phyloP scores from a whole-genome alignment of 2,888 invertebrate species.

The Hedychridium roseum region DNA sequence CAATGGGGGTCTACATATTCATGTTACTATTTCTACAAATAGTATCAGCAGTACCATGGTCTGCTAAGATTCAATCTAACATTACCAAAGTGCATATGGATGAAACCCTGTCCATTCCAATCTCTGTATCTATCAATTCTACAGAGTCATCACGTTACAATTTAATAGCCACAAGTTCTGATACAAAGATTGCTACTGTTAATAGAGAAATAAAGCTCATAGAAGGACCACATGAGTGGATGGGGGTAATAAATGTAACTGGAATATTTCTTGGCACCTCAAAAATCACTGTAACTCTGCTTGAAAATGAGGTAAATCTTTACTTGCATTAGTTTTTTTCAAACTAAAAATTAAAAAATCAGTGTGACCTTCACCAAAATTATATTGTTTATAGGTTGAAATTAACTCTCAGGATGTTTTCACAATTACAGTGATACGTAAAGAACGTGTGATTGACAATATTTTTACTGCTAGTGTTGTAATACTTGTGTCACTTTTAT shows the following conservation, averaged over 20 bases:
- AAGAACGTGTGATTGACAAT: conserved; percentile 73
- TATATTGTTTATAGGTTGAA: conserved; percentile 4
- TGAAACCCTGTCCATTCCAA: conserved; percentile 60
- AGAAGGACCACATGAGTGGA: background rate
- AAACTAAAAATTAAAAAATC: too few species aligned
- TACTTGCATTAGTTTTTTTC: background rate
- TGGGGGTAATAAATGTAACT: conserved; percentile 54
- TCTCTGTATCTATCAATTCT: conserved; percentile 56
- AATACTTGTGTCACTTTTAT: conserved; percentile 78
- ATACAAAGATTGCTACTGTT: conserved; percentile 35
- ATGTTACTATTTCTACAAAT: conserved; percentile 23
- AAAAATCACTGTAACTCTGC: conserved; percentile 34
- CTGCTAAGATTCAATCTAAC: conserved; percentile 1
- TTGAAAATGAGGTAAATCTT: conserved; percentile 32
- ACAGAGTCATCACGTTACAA: conserved; percentile 18
- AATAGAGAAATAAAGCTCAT: conserved; percentile 4
- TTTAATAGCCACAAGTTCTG: conserved; percentile 28
- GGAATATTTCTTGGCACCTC: conserved; percentile 67
- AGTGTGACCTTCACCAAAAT: conserved; percentile 33
- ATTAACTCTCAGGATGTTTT: conserved; percentile 45
- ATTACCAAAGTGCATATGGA: conserved; percentile 64
- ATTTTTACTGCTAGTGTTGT: conserved; percentile 81
- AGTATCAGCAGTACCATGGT: conserved; percentile 3
- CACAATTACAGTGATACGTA: conserved; percentile 69
- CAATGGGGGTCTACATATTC: too few species aligned